These are phyloP conservation scores for Todiramphus chloris DNA, from an alignment of 2,113 vertebrate genomes.

Conservation along the genomic window DNA sequence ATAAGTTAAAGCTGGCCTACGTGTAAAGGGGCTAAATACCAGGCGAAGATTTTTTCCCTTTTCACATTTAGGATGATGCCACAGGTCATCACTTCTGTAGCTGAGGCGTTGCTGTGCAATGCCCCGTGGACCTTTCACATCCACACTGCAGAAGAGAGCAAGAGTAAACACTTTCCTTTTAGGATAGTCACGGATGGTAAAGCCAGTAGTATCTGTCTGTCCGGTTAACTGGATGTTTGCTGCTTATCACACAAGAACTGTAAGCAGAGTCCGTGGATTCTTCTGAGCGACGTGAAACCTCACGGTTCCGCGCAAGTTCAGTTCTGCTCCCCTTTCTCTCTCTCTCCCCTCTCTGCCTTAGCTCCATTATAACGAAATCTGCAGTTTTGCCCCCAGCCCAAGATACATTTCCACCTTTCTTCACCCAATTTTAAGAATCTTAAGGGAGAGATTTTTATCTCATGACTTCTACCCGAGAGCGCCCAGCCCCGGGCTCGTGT, in stretches of 20 bases:
- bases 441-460: background rate
- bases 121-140: constrained; percentile 42
- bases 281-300: constrained; percentile 28
- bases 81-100: background rate
- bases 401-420: background rate
- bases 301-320: background rate
- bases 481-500: background rate
- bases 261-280: constrained; percentile 46
- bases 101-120: constrained; percentile 16
- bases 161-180: constrained; percentile 26
- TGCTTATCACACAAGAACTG: constrained; percentile 9
- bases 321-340: background rate
- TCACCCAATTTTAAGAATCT: background rate
- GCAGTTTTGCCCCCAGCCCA: background rate
- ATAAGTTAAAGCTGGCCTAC: constrained; percentile 61
- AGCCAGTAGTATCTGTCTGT: background rate
- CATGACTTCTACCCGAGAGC: background rate
- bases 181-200: constrained; percentile 37
- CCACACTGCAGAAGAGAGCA: background rate
- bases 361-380: background rate
- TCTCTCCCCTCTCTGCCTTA: background rate
- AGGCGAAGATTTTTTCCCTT: constrained; percentile 46
- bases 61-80: constrained; percentile 44
- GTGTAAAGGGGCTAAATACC: constrained; percentile 24
- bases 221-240: constrained; percentile 15